Base-by-base conservation (phyloP, 2,797 vertebrate species). In the Heteromormyrus szaboi region DNA sequence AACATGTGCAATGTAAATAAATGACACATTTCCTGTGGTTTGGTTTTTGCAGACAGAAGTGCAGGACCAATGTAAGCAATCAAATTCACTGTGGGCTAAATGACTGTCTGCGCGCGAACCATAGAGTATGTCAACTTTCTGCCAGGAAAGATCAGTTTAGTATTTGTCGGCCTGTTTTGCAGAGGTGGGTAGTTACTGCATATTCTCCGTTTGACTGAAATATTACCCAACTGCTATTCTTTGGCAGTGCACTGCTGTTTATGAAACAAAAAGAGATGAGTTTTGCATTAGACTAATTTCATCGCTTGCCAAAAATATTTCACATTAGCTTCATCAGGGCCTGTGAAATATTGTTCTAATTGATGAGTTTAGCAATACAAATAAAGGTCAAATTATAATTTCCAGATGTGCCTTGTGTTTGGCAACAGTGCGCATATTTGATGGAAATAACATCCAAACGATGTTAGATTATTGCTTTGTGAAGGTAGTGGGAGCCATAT, bases 321-420 rank as follows among this genome's bases (percentile, higher is more conserved):
- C 92, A 93, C 93, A 95, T 96, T 95, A 93, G 93, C 95, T 95
- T 95, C 94, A 95, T 94, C 93, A 93, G 92, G 92, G 93, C 94
- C 94, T 95, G 93, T 95, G 95, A 95, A 95, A 95, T 94, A 95
- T 95, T 94, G 93, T 95, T 92, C 94, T 94, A 94, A 94, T 94
- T 95, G 94, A 96, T 94, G 94, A 95, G 93, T 93, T 94, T 92
- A 93, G 93, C 94, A 94, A 96, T 95, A 94, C 94, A 96, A 95
- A 96, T 95, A 96, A 94, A 95, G 93, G 94, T 95, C 94, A 95
- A 93, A 94, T 95, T 94, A 92, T 92, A 94, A 94, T 95, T 95
- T 96, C 95, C 95, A 96, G 94, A 96, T 96, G 95, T 95, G 94
- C 92, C 41, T 86, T 65, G 88, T 89, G 90, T 90, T 87, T 33